phyloP scores from a whole-genome alignment of 2,797 vertebrate species.

The Onychomys leucogaster region DNA sequence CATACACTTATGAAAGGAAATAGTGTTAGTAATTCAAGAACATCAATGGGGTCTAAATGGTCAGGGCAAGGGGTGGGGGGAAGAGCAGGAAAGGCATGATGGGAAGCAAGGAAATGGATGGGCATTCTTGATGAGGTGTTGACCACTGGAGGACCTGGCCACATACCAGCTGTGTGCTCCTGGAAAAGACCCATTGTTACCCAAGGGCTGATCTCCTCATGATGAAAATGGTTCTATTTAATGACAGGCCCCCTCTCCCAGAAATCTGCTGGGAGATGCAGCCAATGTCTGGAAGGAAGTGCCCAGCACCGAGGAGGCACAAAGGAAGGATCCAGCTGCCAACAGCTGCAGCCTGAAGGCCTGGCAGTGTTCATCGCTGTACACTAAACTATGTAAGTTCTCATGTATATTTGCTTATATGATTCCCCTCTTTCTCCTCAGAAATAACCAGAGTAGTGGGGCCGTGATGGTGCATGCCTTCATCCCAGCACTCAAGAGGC shows the following conservation, averaged over 20 bases:
- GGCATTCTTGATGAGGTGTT: background rate
- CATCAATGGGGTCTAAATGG: background rate
- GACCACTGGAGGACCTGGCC: background rate
- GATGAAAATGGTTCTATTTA: background rate
- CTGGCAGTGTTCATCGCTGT: background rate
- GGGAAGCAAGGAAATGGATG: background rate
- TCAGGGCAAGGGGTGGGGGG: too few relatives aligned
- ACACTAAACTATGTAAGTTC: background rate
- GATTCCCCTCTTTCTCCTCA: background rate
- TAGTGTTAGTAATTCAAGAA: background rate
- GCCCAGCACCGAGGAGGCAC: background rate
- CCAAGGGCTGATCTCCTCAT: rapidly evolving
- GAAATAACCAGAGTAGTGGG: background rate
- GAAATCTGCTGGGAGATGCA: background rate
- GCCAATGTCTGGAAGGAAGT: background rate
- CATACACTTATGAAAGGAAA: background rate
- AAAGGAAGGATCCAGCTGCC: background rate
- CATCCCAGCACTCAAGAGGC: background rate
- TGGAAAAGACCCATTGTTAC: background rate
- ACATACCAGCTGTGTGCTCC: background rate
- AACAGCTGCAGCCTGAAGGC: background rate
- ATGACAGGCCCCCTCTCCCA: background rate
- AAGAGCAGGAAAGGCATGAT: rapidly evolving
- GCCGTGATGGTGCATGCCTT: background rate
- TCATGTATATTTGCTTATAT: background rate